phyloP scores from a whole-genome alignment of 2,113 vertebrate genomes.

The Callaeas wilsoni region DNA sequence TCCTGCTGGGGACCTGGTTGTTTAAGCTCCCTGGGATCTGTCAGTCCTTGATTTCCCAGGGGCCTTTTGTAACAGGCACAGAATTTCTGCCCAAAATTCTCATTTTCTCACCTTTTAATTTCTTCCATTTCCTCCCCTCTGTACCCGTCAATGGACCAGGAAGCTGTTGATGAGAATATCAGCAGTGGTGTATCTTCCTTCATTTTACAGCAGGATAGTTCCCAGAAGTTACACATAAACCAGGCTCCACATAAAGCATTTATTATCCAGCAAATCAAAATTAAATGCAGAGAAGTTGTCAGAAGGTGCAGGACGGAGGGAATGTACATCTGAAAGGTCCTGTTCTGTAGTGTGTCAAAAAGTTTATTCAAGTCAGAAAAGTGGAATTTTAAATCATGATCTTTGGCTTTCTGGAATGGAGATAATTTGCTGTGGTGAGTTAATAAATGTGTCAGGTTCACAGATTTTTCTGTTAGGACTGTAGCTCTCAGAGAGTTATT shows the following conservation, averaged over 20 bases:
- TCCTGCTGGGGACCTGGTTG: not conserved
- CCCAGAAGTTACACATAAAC: not conserved
- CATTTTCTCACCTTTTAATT: not conserved
- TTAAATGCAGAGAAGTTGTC: not conserved
- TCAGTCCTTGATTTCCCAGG: not conserved
- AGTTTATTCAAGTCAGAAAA: not conserved
- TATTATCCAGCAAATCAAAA: not conserved
- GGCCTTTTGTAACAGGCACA: not conserved
- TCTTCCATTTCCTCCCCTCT: not conserved
- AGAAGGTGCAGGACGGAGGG: not conserved
- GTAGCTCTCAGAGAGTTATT: not conserved
- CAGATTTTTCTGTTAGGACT: not conserved
- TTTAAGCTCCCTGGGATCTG: not conserved
- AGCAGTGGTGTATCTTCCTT: not conserved
- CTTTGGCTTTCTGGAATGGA: not conserved
- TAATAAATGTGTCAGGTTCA: not conserved
- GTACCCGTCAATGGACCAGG: not conserved
- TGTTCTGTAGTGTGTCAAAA: not conserved
- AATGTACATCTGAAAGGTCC: not conserved
- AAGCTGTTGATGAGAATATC: not conserved
- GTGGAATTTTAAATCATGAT: not conserved
- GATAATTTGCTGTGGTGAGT: not conserved
- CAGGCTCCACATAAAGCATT: not conserved
- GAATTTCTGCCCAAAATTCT: not conserved
- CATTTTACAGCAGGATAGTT: not conserved